These are phyloP conservation scores for Drosophila obscura DNA, from an alignment of 1,140 invertebrate genomes.

Conservation along the genomic window DNA sequence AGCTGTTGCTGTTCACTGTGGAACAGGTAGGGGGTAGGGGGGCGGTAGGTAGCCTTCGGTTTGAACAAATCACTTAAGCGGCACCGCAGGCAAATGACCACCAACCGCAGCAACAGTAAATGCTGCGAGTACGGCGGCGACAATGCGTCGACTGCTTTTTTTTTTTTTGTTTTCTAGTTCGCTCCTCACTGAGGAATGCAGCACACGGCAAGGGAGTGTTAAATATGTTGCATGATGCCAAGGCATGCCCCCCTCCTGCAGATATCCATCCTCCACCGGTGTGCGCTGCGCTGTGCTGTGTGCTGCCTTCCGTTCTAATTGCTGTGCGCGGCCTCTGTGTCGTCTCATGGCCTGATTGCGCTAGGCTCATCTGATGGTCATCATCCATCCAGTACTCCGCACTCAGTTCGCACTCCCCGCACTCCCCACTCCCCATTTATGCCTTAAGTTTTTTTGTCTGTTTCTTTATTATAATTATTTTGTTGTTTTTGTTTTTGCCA, in stretches of 20 bases:
- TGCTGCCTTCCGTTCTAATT: slow-evolving; percentile 48
- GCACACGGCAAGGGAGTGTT: slow-evolving; percentile 57
- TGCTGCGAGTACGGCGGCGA: slow-evolving; percentile 43
- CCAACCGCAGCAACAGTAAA: slow-evolving; percentile 73
- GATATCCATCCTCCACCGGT: slow-evolving; percentile 9
- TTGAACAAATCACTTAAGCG: slow-evolving; percentile 80
- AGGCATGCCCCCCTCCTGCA: slow-evolving; percentile 17
- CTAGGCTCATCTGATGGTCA: slow-evolving; percentile 49
- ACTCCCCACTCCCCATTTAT: no score
- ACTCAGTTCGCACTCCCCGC: no score
- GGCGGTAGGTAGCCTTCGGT: neutral
- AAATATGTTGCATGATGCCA: slow-evolving; percentile 68
- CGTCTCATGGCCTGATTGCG: slow-evolving; percentile 39
- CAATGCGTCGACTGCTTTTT: slow-evolving; percentile 56
- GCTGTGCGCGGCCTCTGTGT: slow-evolving; percentile 14
- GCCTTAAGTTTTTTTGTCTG: slow-evolving; percentile 25
- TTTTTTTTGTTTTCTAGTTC: no score
- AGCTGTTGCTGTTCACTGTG: no score
- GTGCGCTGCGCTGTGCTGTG: slow-evolving; percentile 16
- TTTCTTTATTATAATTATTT: slow-evolving; percentile 55
- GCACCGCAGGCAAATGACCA: slow-evolving; percentile 81
- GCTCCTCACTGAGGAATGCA: slow-evolving; percentile 30
- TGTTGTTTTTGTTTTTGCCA: slow-evolving; percentile 34
- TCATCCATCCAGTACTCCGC: slow-evolving; percentile 20
- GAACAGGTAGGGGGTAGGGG: neutral